Percentiles rank a stretch among this genome's conserved stretches.
Conservation (phyloP, 2,797 vertebrate species). For the Crotalus adamanteus region DNA sequence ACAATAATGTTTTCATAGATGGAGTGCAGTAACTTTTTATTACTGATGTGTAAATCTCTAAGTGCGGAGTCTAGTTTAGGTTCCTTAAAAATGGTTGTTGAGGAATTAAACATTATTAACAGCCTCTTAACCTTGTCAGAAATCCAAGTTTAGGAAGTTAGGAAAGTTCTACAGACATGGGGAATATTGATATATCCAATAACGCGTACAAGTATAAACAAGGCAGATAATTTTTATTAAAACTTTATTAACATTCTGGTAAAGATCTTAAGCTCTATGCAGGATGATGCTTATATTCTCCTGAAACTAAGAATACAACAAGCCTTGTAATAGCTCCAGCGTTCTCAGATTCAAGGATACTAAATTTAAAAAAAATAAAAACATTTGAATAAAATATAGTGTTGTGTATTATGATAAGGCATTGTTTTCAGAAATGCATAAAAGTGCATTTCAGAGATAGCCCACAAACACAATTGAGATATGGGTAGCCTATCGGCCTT, state of each 20-base stretch:
- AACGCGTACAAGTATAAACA: not conserved
- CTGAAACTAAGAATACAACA: not conserved
- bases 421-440: not conserved
- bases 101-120: not conserved
- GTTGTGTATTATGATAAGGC: not conserved
- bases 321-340: not conserved
- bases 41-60: not conserved
- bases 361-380: not conserved
- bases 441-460: not conserved
- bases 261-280: not conserved
- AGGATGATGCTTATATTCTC: not conserved
- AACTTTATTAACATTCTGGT: not conserved
- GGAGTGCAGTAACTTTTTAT: not conserved
- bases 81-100: not conserved
- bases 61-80: not conserved
- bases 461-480: not conserved
- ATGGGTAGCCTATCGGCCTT: not conserved
- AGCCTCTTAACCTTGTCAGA: not conserved
- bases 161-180: not conserved
- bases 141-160: not conserved
- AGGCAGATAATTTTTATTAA: not conserved
- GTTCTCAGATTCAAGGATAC: not conserved
- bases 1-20: not conserved
- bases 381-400: not conserved
- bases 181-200: not conserved